phyloP scores from a whole-genome alignment of 2,888 invertebrate species.

The Hyposoter didymator region DNA sequence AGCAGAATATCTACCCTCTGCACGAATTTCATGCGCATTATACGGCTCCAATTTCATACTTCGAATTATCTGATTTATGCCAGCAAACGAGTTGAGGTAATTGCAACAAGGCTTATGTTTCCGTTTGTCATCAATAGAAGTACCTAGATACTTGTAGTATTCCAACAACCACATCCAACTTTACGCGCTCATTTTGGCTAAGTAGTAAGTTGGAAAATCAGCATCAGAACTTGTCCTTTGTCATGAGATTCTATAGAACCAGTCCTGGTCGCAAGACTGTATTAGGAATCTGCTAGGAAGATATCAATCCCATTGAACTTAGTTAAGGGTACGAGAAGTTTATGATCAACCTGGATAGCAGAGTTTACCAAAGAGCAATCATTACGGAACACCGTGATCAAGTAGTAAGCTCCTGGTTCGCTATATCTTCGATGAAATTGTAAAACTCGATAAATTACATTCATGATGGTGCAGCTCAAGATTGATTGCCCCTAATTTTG shows the following conservation, averaged over 20 bases:
- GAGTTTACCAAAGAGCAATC: background rate
- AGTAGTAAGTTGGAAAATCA: background rate
- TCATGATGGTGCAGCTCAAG: background rate
- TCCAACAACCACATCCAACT: background rate
- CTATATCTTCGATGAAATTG: background rate
- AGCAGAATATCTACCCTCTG: slow-evolving; percentile 14
- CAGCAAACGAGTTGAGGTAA: background rate
- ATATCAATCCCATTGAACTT: background rate
- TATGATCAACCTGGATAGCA: background rate
- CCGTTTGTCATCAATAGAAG: slow-evolving; percentile 28
- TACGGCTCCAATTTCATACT: background rate
- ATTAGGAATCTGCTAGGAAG: background rate
- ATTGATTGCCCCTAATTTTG: background rate
- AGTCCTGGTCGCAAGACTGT: background rate
- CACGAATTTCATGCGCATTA: slow-evolving; percentile 30
- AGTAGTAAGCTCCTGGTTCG: background rate
- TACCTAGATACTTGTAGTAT: slow-evolving; percentile 23
- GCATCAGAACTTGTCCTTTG: background rate
- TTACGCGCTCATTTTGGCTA: background rate
- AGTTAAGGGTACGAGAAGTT: background rate
- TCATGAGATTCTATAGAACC: background rate
- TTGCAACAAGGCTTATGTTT: slow-evolving; percentile 2
- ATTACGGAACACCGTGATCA: background rate
- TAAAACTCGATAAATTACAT: background rate
- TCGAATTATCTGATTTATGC: background rate